phyloP scores from a whole-genome alignment of 2,888 invertebrate species.

The Apotomis betuletana region DNA sequence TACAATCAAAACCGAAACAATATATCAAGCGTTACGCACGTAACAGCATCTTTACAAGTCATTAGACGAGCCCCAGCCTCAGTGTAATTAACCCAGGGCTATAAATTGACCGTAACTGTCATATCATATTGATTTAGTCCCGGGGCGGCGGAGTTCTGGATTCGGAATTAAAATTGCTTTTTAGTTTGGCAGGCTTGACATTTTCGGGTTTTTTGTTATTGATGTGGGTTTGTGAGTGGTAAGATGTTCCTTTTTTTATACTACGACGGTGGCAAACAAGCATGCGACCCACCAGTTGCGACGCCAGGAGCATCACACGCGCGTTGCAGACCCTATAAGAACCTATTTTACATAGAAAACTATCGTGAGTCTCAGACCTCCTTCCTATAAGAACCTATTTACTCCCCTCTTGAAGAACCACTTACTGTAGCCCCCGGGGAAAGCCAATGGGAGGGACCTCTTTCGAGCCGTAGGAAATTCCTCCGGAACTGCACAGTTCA shows the following conservation, averaged over 20 bases:
- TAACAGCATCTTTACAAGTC: conserved; percentile 77
- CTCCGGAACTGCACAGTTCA: too few relatives aligned
- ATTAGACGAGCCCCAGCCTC: conserved; percentile 71
- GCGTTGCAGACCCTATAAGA: too few relatives aligned
- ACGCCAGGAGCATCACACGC: too few relatives aligned
- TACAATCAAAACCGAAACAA: conserved; percentile 35
- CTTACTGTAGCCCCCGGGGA: too few relatives aligned
- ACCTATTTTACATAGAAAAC: too few relatives aligned
- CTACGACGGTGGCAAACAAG: not conserved
- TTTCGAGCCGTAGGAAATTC: too few relatives aligned
- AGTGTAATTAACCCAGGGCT: conserved; percentile 82
- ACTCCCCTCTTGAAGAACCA: too few relatives aligned
- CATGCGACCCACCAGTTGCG: too few relatives aligned
- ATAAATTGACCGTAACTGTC: conserved; percentile 84
- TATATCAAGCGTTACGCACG: conserved; percentile 35
- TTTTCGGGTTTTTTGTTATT: conserved; percentile 15
- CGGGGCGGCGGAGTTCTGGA: conserved; percentile 52
- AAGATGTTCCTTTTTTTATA: not conserved
- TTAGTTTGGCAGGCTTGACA: conserved; percentile 36
- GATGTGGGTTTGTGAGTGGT: not conserved
- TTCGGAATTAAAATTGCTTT: conserved; percentile 40
- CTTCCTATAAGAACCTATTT: too few relatives aligned
- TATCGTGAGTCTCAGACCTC: too few relatives aligned
- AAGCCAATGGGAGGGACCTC: too few relatives aligned
- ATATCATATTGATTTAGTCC: conserved; percentile 84